phyloP scores from a whole-genome alignment of 1,140 invertebrate genomes.

The Saccostrea glomerata region DNA sequence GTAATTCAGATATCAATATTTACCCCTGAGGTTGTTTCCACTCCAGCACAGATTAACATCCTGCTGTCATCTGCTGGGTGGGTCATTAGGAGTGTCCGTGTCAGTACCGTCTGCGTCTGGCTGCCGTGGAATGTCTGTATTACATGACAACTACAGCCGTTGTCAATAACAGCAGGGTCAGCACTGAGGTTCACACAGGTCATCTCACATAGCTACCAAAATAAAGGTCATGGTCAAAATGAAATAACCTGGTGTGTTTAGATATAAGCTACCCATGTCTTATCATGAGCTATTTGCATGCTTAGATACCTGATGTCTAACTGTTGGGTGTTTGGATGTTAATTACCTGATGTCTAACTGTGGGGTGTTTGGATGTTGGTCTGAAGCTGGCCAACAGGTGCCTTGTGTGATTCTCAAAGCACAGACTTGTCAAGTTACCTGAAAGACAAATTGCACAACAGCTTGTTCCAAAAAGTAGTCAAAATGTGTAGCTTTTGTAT shows the following conservation, averaged over 20 bases:
- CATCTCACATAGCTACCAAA: slow-evolving; percentile 70
- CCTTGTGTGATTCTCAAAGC: slow-evolving; percentile 84
- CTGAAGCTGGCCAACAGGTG: slow-evolving; percentile 81
- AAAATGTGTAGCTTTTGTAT: too few relatives aligned
- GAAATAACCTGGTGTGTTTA: too few relatives aligned
- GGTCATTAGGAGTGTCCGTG: slow-evolving; percentile 82
- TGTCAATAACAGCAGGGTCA: slow-evolving; percentile 55
- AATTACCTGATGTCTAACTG: slow-evolving; percentile 83
- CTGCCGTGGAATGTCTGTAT: slow-evolving; percentile 84
- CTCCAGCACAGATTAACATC: slow-evolving; percentile 82
- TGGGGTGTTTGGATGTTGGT: slow-evolving; percentile 76
- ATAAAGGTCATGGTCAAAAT: not conserved
- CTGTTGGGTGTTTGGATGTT: too few relatives aligned
- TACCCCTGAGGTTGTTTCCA: slow-evolving; percentile 75
- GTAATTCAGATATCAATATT: slow-evolving; percentile 29
- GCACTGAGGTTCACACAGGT: slow-evolving; percentile 53
- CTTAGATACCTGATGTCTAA: too few relatives aligned
- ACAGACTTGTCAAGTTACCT: slow-evolving; percentile 83
- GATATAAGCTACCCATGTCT: too few relatives aligned
- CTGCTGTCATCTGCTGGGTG: slow-evolving; percentile 72
- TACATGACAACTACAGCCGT: slow-evolving; percentile 80
- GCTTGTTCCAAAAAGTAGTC: too few relatives aligned
- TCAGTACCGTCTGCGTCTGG: slow-evolving; percentile 83
- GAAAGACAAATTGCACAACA: not conserved
- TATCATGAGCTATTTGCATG: too few relatives aligned